phyloP scores from a whole-genome alignment of 2,888 invertebrate species.

The Machimus atricapillus region DNA sequence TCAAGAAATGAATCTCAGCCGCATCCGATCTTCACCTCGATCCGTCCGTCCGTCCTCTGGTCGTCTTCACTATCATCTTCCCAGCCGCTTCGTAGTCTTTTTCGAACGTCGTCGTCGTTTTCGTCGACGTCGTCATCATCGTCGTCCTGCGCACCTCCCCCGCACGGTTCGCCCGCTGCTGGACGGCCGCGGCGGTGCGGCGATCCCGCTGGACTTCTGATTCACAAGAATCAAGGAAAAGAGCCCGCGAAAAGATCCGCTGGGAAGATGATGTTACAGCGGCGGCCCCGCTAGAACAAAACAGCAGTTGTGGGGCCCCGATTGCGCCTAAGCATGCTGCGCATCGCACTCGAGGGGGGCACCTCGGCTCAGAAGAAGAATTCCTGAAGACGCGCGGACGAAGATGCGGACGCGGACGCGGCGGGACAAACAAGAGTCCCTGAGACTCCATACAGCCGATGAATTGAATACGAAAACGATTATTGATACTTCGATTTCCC shows the following conservation, averaged over 20 bases:
- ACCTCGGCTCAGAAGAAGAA: not conserved
- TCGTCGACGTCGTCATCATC: not conserved
- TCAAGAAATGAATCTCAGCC: conserved; percentile 28
- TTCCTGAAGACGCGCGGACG: not conserved
- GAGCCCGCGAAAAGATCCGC: conserved; percentile 1
- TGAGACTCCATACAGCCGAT: not conserved
- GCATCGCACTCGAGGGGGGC: not conserved
- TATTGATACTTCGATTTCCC: conserved; percentile 38
- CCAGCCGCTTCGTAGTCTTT: not conserved
- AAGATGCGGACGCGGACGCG: not conserved
- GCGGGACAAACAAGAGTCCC: not conserved
- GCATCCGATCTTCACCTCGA: conserved; percentile 32
- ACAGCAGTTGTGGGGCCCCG: conserved; percentile 19
- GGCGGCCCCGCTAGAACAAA: conserved; percentile 29
- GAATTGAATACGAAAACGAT: conserved; percentile 38
- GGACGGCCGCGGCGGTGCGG: not conserved
- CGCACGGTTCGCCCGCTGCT: not conserved
- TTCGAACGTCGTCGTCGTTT: not conserved
- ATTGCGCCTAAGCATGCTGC: not conserved
- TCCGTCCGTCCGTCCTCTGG: not conserved
- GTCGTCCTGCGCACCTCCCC: not conserved
- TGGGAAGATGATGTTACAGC: conserved; percentile 37
- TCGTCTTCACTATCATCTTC: not conserved
- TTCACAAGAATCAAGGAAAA: conserved; percentile 32
- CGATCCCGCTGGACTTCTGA: not conserved